A percentile compares a stretch with the other conserved stretches of the same genome.
These are phyloP conservation scores for Pseudochaenichthys georgianus DNA, from an alignment of 2,797 vertebrate species.

Conservation along the genomic window DNA sequence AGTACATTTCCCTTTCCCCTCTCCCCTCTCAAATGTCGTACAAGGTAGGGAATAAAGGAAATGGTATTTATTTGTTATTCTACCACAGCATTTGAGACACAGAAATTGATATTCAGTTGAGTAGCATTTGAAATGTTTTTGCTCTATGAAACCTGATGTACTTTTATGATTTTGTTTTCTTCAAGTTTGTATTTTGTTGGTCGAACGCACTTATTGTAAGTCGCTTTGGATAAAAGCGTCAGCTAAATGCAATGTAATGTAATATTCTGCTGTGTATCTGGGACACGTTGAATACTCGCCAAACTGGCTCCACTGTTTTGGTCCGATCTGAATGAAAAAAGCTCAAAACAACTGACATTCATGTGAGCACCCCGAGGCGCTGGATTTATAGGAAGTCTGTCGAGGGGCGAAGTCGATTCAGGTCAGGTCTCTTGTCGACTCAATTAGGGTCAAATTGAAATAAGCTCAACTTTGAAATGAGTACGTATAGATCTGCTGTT, in stretches of 20 bases:
- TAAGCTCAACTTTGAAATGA: slow-evolving; percentile 34
- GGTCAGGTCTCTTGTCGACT: slow-evolving; percentile 64
- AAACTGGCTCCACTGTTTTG: slow-evolving; percentile 25
- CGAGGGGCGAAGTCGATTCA: slow-evolving; percentile 45
- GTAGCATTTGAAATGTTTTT: no score
- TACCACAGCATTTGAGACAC: not conserved
- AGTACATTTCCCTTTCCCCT: no score
- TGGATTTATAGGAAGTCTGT: slow-evolving; percentile 55
- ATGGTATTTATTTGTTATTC: not conserved
- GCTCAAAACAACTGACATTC: slow-evolving; percentile 43
- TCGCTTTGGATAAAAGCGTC: no score
- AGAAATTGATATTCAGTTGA: not conserved
- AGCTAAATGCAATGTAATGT: no score
- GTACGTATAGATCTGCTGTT: slow-evolving; percentile 15
- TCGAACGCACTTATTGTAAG: no score
- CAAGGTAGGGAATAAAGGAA: no score
- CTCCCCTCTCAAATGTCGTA: no score
- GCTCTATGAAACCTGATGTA: no score
- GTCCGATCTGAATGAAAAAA: slow-evolving; percentile 52
- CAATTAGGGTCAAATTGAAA: slow-evolving; percentile 62
- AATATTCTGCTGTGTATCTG: slow-evolving; percentile 24
- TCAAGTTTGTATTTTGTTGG: no score
- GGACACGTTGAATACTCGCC: slow-evolving; percentile 12
- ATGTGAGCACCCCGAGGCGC: slow-evolving; percentile 37
- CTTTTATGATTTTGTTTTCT: no score